phyloP scores from a whole-genome alignment of 2,113 vertebrate genomes.

The Caloenas nicobarica region DNA sequence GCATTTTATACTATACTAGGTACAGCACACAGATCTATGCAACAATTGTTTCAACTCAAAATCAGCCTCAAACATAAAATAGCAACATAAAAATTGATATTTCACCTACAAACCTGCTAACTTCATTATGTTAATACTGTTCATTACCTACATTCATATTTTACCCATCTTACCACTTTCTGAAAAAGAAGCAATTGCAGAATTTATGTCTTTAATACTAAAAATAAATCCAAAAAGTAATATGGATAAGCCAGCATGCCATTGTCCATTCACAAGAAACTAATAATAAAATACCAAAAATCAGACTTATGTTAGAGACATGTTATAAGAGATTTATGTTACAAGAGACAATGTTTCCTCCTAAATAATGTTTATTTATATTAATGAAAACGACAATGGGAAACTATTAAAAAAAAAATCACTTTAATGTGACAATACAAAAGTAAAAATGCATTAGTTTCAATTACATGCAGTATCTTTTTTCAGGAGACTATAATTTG shows the following conservation, averaged over 20 bases:
- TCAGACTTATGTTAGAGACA: neutral
- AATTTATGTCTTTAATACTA: neutral
- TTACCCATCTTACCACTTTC: neutral
- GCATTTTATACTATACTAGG: neutral
- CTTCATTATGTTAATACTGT: neutral
- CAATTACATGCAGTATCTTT: neutral
- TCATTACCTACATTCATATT: neutral
- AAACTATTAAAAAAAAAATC: neutral
- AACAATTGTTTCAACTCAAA: neutral
- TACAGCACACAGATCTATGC: neutral
- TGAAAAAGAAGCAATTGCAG: neutral
- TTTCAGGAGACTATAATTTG: neutral
- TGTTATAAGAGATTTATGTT: neutral
- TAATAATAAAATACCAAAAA: neutral
- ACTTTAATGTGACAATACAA: neutral
- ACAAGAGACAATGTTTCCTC: neutral
- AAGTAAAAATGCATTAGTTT: neutral
- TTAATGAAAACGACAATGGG: neutral
- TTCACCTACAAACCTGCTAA: neutral
- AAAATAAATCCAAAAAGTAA: neutral
- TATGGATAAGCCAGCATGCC: neutral
- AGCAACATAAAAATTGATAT: neutral
- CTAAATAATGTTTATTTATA: neutral
- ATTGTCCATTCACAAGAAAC: neutral
- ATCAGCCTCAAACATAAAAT: neutral